These are phyloP conservation scores for Corbicula japonica DNA, from an alignment of 2,888 invertebrate genomes.

Conservation along the genomic window DNA sequence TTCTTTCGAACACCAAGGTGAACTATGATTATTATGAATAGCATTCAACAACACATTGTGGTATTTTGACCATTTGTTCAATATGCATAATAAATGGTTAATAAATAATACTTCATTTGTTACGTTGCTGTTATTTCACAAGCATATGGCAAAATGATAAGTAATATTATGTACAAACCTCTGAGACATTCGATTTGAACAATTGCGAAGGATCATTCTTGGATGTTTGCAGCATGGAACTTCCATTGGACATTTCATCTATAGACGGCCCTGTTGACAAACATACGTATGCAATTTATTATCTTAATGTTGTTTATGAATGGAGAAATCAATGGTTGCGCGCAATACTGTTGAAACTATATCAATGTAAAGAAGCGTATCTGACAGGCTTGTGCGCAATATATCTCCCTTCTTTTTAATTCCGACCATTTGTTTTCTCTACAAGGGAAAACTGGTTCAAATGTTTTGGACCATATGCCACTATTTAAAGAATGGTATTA, in stretches of 20 bases:
- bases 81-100: too few species aligned
- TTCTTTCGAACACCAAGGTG: not conserved
- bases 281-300: too few species aligned
- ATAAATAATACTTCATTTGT: not conserved
- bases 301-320: too few species aligned
- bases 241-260: not conserved
- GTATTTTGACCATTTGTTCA: too few species aligned
- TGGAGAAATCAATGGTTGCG: too few species aligned
- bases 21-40: not conserved
- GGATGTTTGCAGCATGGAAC: not conserved
- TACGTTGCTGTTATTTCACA: not conserved
- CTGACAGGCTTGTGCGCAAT: not conserved
- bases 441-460: too few species aligned
- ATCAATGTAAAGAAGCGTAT: too few species aligned
- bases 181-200: conserved; percentile 50
- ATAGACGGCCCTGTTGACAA: conserved; percentile 11
- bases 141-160: not conserved
- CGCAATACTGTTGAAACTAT: too few species aligned
- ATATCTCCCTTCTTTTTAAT: not conserved
- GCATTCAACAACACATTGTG: too few species aligned
- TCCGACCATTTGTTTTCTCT: too few species aligned
- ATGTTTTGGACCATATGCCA: too few species aligned
- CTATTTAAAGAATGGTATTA: too few species aligned
- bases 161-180: conserved; percentile 25
- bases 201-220: conserved; percentile 24